A percentile compares a stretch with the other conserved stretches of the same genome.
Conservation (phyloP, 2,797 vertebrate genomes). For the Pseudochromis fuscus region DNA sequence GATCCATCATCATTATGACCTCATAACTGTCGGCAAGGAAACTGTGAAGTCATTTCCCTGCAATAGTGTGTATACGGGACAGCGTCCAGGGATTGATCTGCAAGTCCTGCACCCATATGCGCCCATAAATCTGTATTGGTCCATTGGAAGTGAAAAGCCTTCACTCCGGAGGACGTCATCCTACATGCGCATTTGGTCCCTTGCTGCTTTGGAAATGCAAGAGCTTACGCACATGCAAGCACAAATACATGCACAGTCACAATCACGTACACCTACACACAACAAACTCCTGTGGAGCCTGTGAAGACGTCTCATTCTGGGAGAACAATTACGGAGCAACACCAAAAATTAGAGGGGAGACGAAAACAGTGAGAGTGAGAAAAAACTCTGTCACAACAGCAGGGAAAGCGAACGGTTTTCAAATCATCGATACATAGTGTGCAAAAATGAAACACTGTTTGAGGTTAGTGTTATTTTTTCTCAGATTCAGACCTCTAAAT, state of each 20-base stretch:
- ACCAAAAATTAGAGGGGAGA: conserved; percentile 5
- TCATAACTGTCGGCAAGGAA: conserved; percentile 45
- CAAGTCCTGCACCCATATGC: conserved; percentile 1
- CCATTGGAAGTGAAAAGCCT: not conserved
- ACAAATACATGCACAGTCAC: conserved; percentile 47
- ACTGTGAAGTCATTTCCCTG: conserved; percentile 30
- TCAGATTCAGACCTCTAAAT: not conserved
- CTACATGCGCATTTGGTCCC: not conserved
- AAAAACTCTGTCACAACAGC: not conserved
- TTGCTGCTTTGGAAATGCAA: conserved; percentile 28
- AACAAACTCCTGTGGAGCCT: conserved; percentile 21
- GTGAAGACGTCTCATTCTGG: conserved; percentile 47
- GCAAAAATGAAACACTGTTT: not conserved
- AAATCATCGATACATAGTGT: not conserved
- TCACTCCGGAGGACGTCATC: conserved; percentile 25
- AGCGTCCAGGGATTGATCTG: conserved; percentile 1
- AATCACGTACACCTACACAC: conserved; percentile 53
- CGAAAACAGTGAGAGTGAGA: not conserved
- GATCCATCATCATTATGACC: conserved; percentile 64
- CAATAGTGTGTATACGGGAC: not conserved
- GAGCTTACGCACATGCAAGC: conserved; percentile 39
- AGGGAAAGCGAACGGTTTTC: not conserved
- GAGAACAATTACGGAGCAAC: conserved; percentile 27
- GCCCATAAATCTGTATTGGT: not conserved
- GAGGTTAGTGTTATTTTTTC: not conserved